These are phyloP conservation scores for Apodemia duryi DNA, from an alignment of 2,888 invertebrate species.

Conservation along the genomic window DNA sequence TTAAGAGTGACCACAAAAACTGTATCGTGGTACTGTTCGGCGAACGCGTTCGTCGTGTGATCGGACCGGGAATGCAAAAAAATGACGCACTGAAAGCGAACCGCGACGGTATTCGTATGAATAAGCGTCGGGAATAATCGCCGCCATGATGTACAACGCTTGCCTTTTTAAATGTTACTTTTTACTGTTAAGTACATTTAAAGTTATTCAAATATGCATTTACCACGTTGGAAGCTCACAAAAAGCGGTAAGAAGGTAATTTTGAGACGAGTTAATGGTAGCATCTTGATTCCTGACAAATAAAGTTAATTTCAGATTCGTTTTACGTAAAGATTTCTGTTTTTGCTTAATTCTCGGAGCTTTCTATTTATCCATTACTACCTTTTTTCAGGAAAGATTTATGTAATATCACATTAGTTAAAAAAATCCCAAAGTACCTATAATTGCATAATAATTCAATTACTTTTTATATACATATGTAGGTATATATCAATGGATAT, in stretches of 20 bases:
- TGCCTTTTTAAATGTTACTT: slow-evolving; percentile 8
- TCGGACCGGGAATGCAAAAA: slow-evolving; percentile 46
- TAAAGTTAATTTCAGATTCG: slow-evolving; percentile 12
- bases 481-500: no score
- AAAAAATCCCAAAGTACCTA: not conserved
- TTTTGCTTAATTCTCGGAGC: not conserved
- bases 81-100: slow-evolving; percentile 46
- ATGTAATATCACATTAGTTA: not conserved
- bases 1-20: slow-evolving; percentile 59
- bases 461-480: no score
- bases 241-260: slow-evolving; percentile 2
- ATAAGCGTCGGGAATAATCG: slow-evolving; percentile 25
- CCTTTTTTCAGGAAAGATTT: not conserved
- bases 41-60: slow-evolving; percentile 45
- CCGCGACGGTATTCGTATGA: slow-evolving; percentile 39
- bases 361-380: not conserved
- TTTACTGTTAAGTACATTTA: slow-evolving; percentile 14
- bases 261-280: slow-evolving; percentile 2
- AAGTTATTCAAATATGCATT: slow-evolving; percentile 14
- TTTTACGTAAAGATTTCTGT: slow-evolving; percentile 2
- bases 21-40: slow-evolving; percentile 48
- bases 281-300: slow-evolving; percentile 1
- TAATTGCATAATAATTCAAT: no score
- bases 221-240: not conserved
- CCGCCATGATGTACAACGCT: slow-evolving; percentile 1